These are phyloP conservation scores for Sparidentex hasta DNA, from an alignment of 2,797 vertebrate species.

Conservation along the genomic window DNA sequence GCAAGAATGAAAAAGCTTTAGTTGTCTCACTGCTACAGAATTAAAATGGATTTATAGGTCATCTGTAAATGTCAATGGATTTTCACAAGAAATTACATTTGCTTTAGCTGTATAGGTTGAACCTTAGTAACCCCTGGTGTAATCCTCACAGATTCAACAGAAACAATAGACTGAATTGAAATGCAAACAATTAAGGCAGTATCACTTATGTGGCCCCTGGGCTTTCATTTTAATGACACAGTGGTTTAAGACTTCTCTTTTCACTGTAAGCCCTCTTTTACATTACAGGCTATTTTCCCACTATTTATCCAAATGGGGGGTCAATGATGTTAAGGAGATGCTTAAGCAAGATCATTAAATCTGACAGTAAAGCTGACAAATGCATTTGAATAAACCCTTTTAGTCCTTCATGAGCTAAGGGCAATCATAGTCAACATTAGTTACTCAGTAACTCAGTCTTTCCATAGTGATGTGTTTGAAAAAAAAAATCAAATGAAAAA, in stretches of 20 bases:
- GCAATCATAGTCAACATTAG: conserved; percentile 12
- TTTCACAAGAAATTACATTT: conserved; percentile 49
- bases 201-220: conserved; percentile 47
- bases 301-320: conserved; percentile 36
- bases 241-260: conserved; percentile 63
- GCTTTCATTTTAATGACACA: conserved; percentile 73
- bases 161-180: conserved; percentile 73
- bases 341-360: conserved; percentile 22
- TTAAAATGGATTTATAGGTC: conserved; percentile 47
- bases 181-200: conserved; percentile 68
- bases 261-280: conserved; percentile 55
- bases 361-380: conserved; percentile 44
- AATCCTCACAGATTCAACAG: conserved; percentile 56
- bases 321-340: conserved; percentile 26
- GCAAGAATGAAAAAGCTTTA: not conserved
- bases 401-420: conserved; percentile 5
- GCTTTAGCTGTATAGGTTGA: conserved; percentile 42
- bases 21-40: conserved; percentile 27
- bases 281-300: conserved; percentile 42
- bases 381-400: conserved; percentile 36
- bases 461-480: not conserved
- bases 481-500: not conserved
- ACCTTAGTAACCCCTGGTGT: conserved; percentile 25
- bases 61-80: conserved; percentile 40
- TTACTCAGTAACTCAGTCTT: not conserved